Percentiles rank a stretch among this genome's conserved stretches.
Conservation (phyloP, 2,888 invertebrate genomes). For the Nebria brevicollis region DNA sequence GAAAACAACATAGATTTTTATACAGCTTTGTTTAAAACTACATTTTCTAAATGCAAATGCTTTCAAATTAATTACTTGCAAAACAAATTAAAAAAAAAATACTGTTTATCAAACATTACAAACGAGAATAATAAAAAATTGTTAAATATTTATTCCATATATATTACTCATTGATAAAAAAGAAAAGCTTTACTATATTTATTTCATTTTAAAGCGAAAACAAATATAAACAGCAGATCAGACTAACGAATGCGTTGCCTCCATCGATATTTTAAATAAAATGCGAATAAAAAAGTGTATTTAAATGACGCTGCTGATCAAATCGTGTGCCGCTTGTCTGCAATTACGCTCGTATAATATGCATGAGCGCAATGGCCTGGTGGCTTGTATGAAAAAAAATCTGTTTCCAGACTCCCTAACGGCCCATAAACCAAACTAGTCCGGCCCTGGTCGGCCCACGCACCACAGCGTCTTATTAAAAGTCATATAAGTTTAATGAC, state of each 20-base stretch:
- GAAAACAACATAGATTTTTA: neutral
- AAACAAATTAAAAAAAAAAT: neutral
- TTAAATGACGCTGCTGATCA: neutral
- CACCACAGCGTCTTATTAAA: constrained; percentile 42
- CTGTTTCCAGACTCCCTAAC: constrained; percentile 27
- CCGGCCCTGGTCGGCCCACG: constrained; percentile 41
- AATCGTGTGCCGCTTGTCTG: neutral
- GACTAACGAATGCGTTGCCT: too few relatives aligned
- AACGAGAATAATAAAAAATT: too few relatives aligned
- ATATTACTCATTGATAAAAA: too few relatives aligned
- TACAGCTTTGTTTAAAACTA: neutral
- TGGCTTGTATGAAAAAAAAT: constrained; percentile 14
- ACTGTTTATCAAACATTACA: neutral
- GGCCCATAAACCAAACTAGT: constrained; percentile 34
- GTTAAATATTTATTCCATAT: too few relatives aligned
- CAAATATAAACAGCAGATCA: too few relatives aligned
- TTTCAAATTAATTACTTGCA: neutral
- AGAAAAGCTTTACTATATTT: too few relatives aligned
- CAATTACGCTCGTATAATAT: neutral
- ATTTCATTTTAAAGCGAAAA: too few relatives aligned
- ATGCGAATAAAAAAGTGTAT: too few relatives aligned
- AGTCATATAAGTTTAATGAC: constrained; percentile 42
- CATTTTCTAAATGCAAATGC: constrained; percentile 1
- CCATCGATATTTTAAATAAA: too few relatives aligned
- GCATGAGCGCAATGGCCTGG: constrained; percentile 23